phyloP scores from a whole-genome alignment of 2,113 vertebrate species.

The Ochotona princeps region DNA sequence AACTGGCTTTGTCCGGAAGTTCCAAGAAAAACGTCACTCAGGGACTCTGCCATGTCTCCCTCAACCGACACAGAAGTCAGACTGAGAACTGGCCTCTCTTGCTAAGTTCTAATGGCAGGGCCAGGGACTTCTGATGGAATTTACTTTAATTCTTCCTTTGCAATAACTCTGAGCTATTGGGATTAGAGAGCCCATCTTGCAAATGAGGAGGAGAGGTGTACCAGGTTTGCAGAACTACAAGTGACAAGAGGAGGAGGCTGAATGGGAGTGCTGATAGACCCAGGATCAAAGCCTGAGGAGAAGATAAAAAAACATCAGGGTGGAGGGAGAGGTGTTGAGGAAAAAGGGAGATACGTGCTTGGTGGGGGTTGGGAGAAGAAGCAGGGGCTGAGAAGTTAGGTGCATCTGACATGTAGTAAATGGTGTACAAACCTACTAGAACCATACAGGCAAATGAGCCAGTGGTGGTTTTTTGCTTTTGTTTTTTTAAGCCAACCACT shows the following conservation, averaged over 20 bases:
- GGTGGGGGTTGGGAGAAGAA: background rate
- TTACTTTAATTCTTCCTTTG: background rate
- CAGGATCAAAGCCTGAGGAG: background rate
- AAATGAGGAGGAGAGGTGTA: background rate
- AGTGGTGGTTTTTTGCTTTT: background rate
- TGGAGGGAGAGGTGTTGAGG: background rate
- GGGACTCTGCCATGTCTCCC: background rate
- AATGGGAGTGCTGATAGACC: background rate
- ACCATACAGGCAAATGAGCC: conserved; percentile 61
- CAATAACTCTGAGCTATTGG: background rate
- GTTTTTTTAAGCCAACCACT: conserved; percentile 60
- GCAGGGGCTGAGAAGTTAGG: conserved; percentile 17
- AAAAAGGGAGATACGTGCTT: background rate
- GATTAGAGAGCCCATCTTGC: conserved; percentile 12
- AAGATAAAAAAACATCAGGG: background rate
- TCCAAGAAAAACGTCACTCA: background rate
- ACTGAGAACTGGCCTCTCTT: fast-evolving
- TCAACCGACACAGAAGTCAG: background rate
- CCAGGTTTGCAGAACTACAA: background rate
- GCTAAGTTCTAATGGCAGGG: too few relatives aligned
- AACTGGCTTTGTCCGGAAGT: background rate
- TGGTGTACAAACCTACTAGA: conserved; percentile 72
- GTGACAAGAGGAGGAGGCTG: background rate
- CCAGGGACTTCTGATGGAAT: background rate
- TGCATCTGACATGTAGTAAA: conserved; percentile 65